Conservation (phyloP, 2,888 invertebrate species). For the Junonia oenone region DNA sequence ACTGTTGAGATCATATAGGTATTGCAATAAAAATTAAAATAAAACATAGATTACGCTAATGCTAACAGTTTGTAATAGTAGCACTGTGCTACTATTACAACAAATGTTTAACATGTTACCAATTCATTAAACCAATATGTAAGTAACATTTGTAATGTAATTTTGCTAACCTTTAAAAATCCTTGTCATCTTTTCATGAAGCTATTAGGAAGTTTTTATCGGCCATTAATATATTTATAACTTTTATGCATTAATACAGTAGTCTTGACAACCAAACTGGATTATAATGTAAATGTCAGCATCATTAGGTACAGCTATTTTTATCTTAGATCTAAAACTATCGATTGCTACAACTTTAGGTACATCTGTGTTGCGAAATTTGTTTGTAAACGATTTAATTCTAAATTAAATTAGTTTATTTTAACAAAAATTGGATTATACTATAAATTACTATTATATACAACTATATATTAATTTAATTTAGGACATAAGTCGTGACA, state of each 20-base stretch:
- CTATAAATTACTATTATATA: no score
- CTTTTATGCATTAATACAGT: background rate
- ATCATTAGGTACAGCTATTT: conserved; percentile 19
- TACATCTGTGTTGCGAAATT: conserved; percentile 1
- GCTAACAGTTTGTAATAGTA: no score
- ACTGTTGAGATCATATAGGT: no score
- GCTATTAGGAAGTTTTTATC: background rate
- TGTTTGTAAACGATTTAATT: background rate
- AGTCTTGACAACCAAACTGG: conserved; percentile 14
- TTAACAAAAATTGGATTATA: no score
- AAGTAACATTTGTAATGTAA: background rate
- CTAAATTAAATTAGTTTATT: background rate
- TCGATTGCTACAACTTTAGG: conserved; percentile 6
- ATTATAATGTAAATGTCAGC: conserved; percentile 24
- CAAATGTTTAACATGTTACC: no score
- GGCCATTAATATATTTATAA: background rate
- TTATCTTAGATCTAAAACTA: conserved; percentile 24
- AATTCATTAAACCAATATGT: no score
- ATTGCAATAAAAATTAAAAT: no score
- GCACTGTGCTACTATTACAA: no score
- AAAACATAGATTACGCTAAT: no score
- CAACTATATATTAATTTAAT: background rate
- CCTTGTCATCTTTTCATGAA: background rate
- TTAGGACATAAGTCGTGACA: background rate
- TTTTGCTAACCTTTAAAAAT: background rate